A percentile compares a stretch with the other conserved stretches of the same genome.
Conservation (phyloP, 2,888 invertebrate genomes). For the Ditula angustiorana region DNA sequence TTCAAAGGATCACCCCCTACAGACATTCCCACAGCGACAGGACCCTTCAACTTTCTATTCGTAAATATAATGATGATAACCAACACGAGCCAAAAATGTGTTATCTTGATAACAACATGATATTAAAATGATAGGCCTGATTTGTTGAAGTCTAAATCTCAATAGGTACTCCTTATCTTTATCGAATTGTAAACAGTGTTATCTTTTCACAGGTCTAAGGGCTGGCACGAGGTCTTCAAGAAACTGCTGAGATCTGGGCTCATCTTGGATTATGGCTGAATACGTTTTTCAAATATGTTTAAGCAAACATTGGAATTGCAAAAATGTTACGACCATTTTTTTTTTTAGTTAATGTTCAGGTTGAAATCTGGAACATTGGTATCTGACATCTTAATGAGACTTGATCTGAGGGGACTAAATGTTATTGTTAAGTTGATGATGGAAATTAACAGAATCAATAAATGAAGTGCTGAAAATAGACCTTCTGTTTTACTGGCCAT, state of each 20-base stretch:
- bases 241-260: background rate
- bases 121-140: constrained; percentile 79
- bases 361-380: too few relatives aligned
- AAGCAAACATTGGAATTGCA: background rate
- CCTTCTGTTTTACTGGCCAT: too few relatives aligned
- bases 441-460: too few relatives aligned
- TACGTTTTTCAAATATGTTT: background rate
- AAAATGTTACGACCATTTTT: too few relatives aligned
- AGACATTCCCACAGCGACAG: too few relatives aligned
- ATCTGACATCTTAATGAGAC: too few relatives aligned
- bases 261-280: constrained; percentile 5
- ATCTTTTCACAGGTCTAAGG: constrained; percentile 37
- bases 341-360: too few relatives aligned
- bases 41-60: background rate
- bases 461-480: too few relatives aligned
- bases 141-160: constrained; percentile 36
- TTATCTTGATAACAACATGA: constrained; percentile 74
- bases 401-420: too few relatives aligned
- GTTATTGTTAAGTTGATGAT: too few relatives aligned
- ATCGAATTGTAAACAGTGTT: constrained; percentile 27
- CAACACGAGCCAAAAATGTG: constrained; percentile 75
- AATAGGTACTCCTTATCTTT: constrained; percentile 3
- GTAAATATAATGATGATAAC: constrained; percentile 59
- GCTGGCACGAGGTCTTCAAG: constrained; percentile 14
- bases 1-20: too few relatives aligned